These are phyloP conservation scores for Stenotaenia linearis DNA, from an alignment of 2,888 invertebrate genomes.

Conservation along the genomic window DNA sequence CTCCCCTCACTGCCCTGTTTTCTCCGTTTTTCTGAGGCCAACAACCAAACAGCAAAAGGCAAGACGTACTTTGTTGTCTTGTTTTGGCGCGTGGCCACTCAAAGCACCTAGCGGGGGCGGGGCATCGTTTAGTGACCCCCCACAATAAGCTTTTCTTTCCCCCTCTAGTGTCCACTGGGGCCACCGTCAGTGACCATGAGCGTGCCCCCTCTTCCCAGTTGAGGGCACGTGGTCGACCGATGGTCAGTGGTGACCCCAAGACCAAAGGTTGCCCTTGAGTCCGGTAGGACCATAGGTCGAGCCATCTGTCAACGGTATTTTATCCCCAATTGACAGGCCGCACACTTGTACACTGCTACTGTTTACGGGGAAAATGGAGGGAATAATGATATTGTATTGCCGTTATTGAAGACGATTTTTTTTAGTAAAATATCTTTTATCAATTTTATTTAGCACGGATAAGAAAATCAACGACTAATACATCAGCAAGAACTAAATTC, in stretches of 20 bases:
- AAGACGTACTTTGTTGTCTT: conserved; percentile 24
- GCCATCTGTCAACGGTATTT: conserved; percentile 24
- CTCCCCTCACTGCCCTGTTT: conserved; percentile 20
- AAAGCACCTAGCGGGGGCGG: conserved; percentile 26
- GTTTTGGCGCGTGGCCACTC: conserved; percentile 26
- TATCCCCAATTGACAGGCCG: conserved; percentile 20
- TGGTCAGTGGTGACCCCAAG: conserved; percentile 24
- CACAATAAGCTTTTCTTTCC: conserved; percentile 13
- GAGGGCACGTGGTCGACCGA: conserved; percentile 21
- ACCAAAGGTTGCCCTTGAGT: conserved; percentile 23
- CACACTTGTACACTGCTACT: conserved; percentile 16
- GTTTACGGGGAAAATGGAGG: not conserved
- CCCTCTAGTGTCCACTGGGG: conserved; percentile 16
- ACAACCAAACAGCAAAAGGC: conserved; percentile 26
- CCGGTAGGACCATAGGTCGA: conserved; percentile 26
- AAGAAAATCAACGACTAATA: not conserved
- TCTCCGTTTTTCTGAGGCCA: conserved; percentile 24
- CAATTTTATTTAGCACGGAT: not conserved
- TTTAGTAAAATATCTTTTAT: not conserved
- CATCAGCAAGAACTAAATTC: not conserved
- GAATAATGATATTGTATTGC: not conserved
- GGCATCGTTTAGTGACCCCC: conserved; percentile 24
- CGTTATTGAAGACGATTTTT: not conserved
- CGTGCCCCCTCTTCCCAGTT: not conserved
- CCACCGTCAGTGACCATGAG: conserved; percentile 21